These are phyloP conservation scores for Sebastes schlegelii DNA, from an alignment of 2,113 vertebrate genomes.

Conservation along the genomic window DNA sequence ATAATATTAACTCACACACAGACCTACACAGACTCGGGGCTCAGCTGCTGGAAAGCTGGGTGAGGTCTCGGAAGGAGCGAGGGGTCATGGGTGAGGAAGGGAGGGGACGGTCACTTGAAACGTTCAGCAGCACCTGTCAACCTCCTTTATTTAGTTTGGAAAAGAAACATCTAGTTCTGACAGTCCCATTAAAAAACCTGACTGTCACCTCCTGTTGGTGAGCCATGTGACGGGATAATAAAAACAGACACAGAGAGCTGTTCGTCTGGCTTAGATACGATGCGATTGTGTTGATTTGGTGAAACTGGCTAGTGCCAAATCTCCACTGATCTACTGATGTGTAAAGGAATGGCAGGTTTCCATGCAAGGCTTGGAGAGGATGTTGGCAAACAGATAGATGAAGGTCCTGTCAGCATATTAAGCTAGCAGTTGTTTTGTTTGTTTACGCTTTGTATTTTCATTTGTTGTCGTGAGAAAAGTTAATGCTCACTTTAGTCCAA, in stretches of 20 bases:
- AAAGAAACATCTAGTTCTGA: constrained; percentile 8
- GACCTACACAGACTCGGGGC: background rate
- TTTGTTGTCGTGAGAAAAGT: background rate
- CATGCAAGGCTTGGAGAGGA: background rate
- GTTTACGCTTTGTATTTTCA: background rate
- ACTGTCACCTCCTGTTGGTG: constrained; percentile 2
- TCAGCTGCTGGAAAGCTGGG: constrained; percentile 39
- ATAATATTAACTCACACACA: constrained; percentile 26
- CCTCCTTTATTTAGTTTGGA: constrained; percentile 41
- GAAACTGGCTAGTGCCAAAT: background rate
- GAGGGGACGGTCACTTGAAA: constrained; percentile 35
- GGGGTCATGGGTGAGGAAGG: constrained; percentile 31
- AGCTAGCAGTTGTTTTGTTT: background rate
- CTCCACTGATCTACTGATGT: background rate
- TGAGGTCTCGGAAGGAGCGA: background rate
- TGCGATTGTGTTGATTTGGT: background rate
- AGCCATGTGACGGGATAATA: background rate
- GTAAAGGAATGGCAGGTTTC: background rate
- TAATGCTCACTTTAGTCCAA: background rate
- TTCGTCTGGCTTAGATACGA: background rate
- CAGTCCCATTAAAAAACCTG: background rate
- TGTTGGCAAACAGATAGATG: background rate
- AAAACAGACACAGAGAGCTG: background rate
- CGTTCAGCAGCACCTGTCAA: constrained; percentile 53
- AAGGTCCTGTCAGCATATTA: background rate